Conservation (phyloP, 2,113 vertebrate species). For the Uria aalge region DNA sequence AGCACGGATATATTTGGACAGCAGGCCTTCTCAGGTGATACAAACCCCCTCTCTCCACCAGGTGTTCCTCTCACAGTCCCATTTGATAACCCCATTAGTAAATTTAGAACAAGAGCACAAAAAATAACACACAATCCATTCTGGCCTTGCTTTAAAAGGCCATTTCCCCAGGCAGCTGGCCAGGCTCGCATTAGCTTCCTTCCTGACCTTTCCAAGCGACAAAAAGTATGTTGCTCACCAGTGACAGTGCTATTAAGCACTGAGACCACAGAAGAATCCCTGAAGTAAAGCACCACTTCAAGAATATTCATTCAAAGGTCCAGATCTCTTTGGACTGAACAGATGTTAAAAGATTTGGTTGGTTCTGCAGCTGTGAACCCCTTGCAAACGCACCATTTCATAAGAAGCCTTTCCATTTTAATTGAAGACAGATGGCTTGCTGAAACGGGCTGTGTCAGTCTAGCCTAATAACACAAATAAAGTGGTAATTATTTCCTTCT, state of each 20-base stretch:
- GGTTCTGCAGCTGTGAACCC: neutral
- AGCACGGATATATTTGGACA: neutral
- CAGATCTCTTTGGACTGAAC: neutral
- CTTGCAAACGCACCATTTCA: neutral
- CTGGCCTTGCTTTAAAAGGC: neutral
- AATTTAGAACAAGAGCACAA: neutral
- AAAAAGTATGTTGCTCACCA: neutral
- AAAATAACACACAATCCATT: neutral
- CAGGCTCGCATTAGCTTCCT: neutral
- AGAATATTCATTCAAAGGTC: neutral
- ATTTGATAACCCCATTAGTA: neutral
- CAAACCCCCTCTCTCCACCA: neutral
- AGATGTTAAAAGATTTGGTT: neutral
- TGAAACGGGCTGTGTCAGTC: neutral
- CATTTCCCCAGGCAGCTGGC: neutral
- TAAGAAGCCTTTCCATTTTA: neutral
- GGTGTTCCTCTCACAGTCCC: neutral
- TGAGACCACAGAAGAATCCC: neutral
- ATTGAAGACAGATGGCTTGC: neutral
- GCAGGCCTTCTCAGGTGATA: neutral
- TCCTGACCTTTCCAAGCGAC: neutral
- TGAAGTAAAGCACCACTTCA: neutral
- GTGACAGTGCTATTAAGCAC: neutral
- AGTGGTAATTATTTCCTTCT: conserved; percentile 15
- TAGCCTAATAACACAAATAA: neutral